Evolutionary conservation across 2,888 invertebrate species (phyloP), one percentile per base, ranked within the genome.

Genomic region (Agrotis segetum): DNA sequence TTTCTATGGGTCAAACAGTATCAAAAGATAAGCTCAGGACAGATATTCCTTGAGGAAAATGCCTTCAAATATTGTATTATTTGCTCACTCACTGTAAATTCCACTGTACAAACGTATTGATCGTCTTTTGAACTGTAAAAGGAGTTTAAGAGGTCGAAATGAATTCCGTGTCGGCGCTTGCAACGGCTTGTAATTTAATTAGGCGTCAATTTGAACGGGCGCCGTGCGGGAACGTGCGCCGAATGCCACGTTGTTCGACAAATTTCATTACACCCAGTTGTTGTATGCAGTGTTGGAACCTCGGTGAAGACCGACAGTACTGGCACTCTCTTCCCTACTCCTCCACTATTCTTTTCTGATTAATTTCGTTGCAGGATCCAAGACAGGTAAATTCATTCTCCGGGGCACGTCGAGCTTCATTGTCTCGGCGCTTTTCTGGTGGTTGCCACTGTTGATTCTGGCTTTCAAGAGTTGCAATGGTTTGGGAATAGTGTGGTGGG

Each of bases 101-200:
- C 59, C 65, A 65, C 61, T 65, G 59, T 71, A 77, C 55, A 74
- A 71, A 71, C 50, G 67, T 76, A 83, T 79, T 79, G 82, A 84
- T 84, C 72, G 78, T 77, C 81, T 75, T 82, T 77, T 74, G 71
- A 84, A 71, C 71, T 72, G 79, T 81, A 71, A 77, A 85, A 84
- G 79, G 79, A 82, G 84, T 84, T 85, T 84, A 88, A 88, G 86
- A 89, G 88, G 84, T 85, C 82, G 78, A 85, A 91, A 88, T 87
- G 85, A 90, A 91, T 91, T 92, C 82, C 72, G 86, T 85, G 85
- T 86, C 77, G 83, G 85, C 82, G 84, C 82, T 88, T 92, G 92
- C 92, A 91, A 84, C 83, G 83, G 87, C 86, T 84, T 85, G 92
- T 93, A 93, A 95, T 94, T 94, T 91, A 93, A 95, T 95, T 95